Evolutionary conservation across 1,140 invertebrate species (phyloP).

Genomic region (Ceratina australensis): DNA sequence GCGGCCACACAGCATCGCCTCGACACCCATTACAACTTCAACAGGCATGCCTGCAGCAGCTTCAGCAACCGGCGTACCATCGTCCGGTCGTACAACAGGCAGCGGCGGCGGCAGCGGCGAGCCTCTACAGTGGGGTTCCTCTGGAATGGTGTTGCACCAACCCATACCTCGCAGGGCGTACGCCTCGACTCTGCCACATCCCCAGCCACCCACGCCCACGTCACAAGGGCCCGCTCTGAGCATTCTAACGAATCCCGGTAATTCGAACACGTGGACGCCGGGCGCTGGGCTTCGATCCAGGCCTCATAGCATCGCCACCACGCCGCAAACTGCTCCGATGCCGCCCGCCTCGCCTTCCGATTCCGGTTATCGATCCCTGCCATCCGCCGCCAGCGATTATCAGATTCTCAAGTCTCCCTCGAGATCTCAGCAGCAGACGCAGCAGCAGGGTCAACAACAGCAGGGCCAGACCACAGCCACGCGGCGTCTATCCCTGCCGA

Average conservation of each 20-base stretch:
- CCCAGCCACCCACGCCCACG: constrained; percentile 77
- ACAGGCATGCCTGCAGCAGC: constrained; percentile 65
- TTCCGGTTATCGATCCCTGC: constrained; percentile 80
- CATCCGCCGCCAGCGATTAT: constrained; percentile 82
- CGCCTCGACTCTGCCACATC: constrained; percentile 76
- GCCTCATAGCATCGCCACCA: constrained; percentile 76
- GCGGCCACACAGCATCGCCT: constrained; percentile 77
- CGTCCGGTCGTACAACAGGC: constrained; percentile 67
- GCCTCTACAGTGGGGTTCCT: constrained; percentile 72
- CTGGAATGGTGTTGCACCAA: constrained; percentile 73
- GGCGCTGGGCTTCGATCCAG: constrained; percentile 63
- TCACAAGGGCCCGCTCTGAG: constrained; percentile 68
- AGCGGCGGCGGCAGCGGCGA: constrained; percentile 36
- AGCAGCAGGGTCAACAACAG: constrained; percentile 46
- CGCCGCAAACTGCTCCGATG: constrained; percentile 64
- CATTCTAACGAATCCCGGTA: constrained; percentile 64
- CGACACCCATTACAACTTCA: constrained; percentile 70
- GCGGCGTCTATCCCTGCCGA: constrained; percentile 75
- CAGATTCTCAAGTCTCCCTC: constrained; percentile 80
- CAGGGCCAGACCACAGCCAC: constrained; percentile 62
- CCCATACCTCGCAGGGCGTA: constrained; percentile 74
- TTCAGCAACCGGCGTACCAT: constrained; percentile 52
- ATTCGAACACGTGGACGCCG: constrained; percentile 75
- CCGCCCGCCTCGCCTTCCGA: constrained; percentile 78
- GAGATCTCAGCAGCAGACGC: constrained; percentile 65